Evolutionary conservation across 1,140 invertebrate genomes (phyloP), one percentile per base, ranked within the genome.

Genomic region (Macrotrachela quadricornifera): DNA sequence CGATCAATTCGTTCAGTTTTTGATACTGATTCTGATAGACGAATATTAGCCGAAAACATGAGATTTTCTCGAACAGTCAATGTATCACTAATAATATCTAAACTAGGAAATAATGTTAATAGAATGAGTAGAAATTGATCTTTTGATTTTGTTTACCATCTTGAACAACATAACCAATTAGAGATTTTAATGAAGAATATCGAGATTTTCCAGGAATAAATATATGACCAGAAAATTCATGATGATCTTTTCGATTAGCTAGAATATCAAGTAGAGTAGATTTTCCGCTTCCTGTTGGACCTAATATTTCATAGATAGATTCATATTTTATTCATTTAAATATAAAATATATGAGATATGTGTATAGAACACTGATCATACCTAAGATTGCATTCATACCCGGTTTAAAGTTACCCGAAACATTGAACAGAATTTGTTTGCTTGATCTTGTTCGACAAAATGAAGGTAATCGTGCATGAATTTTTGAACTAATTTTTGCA

Each of bases 301-400:
- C 21, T 30, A 4, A 30, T 2, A 30, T 30, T 30, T 30, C 3
- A 30, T n/a, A n/a, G n/a, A n/a, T n/a, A 30, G 21, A 30, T 30
- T 4, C 21, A 30, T 4, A 8, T 4, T 30, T 30, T 4, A 30
- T 30, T 30, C 2, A 30, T 30, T 30, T 2, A 30, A 30, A 8
- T 30, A 2, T 30, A 30, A 30, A 8, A 30, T 30, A 4, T 30
- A 2, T 30, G 8, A n/a, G n/a, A n/a, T n/a, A n/a, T n/a, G n/a
- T n/a, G n/a, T n/a, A n/a, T n/a, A n/a, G n/a, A n/a, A n/a, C n/a
- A n/a, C n/a, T n/a, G n/a, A n/a, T n/a, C 21, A 30, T 30, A 30
- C 67, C 67, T 6, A 70, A 56, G 43, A 70, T 68, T 16, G 66
- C 67, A 60, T 70, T 70, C 63, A 70, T 67, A 1, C 67, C 67